These are phyloP conservation scores for Mionectes macconnelli DNA, from an alignment of 2,113 vertebrate genomes.

Conservation along the genomic window DNA sequence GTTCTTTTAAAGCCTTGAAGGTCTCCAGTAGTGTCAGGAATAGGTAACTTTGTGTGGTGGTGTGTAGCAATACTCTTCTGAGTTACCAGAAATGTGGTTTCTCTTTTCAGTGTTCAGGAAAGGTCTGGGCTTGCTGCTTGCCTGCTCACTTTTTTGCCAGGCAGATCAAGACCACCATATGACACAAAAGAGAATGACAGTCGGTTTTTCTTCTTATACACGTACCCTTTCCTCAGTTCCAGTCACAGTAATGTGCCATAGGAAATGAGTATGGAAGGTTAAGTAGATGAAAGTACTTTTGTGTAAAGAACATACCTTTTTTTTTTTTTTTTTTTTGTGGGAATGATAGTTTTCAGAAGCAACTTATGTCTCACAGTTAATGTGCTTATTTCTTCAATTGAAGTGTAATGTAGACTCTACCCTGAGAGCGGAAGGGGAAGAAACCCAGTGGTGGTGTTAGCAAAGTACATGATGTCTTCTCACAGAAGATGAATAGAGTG, in stretches of 20 bases:
- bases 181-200: neutral
- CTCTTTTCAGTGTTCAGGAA: neutral
- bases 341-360: neutral
- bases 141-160: neutral
- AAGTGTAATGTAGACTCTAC: neutral
- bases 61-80: neutral
- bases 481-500: neutral
- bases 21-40: neutral
- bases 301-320: neutral
- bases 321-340: neutral
- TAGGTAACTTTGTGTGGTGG: neutral
- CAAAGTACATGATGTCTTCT: neutral
- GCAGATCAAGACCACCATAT: neutral
- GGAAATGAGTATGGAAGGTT: neutral
- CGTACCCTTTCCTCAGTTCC: neutral
- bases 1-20: neutral
- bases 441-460: neutral
- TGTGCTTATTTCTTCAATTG: neutral
- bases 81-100: neutral
- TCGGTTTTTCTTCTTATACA: neutral
- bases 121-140: neutral
- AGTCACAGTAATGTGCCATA: neutral
- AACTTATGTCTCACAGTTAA: accelerated
- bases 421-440: neutral
- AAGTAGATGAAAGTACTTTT: neutral